Evolutionary conservation across 2,888 invertebrate species (phyloP), one percentile per base, ranked within the genome.

Genomic region (Aspidiotus destructor): DNA sequence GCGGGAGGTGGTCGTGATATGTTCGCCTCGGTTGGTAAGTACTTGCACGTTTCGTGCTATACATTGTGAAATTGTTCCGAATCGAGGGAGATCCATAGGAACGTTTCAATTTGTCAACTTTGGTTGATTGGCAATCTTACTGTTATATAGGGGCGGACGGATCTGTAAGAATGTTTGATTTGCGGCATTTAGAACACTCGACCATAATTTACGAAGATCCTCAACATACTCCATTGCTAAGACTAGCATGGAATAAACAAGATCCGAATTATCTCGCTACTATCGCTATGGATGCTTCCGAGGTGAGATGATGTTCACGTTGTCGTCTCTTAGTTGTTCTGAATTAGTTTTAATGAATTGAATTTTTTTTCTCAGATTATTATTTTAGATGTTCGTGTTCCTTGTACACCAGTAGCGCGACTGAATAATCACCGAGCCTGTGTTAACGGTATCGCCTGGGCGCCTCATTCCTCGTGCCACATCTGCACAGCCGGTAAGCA

Each of bases 151-250:
- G 98, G 71, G 98, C 98, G 1, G 99, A 99, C 80, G 98, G 99
- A 8, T 96, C 96, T 10, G 96, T 99, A 55, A 81, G 99, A 72
- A 97, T 99, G 95, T 99, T 99, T 79, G 99, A 99, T 80, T 85
- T 90, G 70, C 80, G 98, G 15, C 97, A 99, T 79, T 83, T 99
- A 71, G 98, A 99, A 78, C 98, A 99, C 80, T 99, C 98, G 69
- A 99, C 98, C 61, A 99, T 99, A 76, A 98, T 99, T 73, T 99
- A 99, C 77, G 99, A 99, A 83, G 98, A 99, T 79, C 94, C 95
- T 0, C 85, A 87, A 70, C 95, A 96, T 79, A 93, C 94, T 44
- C 97, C 99, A 1, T 81, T 99, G 62, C 82, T 99, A 60, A 83
- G 99, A 72, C 83, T 99, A 62, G 97, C 97, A 57, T 99, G 99